Evolutionary conservation across 2,113 vertebrate genomes (phyloP), one percentile per base, ranked within the genome.

Genomic region (Ptyas mucosa): DNA sequence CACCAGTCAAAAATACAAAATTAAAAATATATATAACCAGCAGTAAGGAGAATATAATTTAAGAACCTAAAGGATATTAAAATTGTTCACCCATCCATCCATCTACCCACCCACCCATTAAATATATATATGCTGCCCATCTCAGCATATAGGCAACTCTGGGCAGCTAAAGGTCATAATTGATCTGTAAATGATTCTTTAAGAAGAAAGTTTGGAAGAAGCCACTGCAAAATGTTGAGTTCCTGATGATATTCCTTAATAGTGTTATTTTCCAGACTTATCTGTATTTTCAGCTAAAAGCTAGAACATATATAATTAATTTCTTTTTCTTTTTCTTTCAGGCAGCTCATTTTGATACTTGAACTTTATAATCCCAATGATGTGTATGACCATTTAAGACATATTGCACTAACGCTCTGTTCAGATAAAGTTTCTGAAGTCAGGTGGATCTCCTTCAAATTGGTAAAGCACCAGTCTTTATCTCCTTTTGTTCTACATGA

Each of bases 391-490:
- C 97, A 97, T 91, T 91, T 98, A 52, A 94, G 97, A 57, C 97
- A 97, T 3, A 96, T 97, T 90, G 98, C 98, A 43, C 93, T 98
- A 1, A 97, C 96, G 52, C 96, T 98, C 14, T 98, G 97, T 95
- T 97, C 98, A 0, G 97, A 98, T 95, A 97, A 97, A 95, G 97
- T 98, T 6, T 97, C 98, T 3, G 97, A 98, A 96, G 97, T 98
- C 75, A 96, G 97, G 75, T 97, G 98, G 97, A 97, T 98, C 94
- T 98, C 98, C 91, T 98, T 98, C 97, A 98, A 90, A 69, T 96
- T 98, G 97, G 98, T 98, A 97, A 95, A 97, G 87, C 18, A 1
- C 81, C 91, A 23, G 88, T 14, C 51, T 51, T 91, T 21, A 5
- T 23, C 51, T 75, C 15, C 46, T 85, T 21, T 39, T 43, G 12